Evolutionary conservation across 2,797 vertebrate genomes (phyloP), one percentile per base, ranked within the genome.

Genomic region (Melanotaenia trifasciata): DNA sequence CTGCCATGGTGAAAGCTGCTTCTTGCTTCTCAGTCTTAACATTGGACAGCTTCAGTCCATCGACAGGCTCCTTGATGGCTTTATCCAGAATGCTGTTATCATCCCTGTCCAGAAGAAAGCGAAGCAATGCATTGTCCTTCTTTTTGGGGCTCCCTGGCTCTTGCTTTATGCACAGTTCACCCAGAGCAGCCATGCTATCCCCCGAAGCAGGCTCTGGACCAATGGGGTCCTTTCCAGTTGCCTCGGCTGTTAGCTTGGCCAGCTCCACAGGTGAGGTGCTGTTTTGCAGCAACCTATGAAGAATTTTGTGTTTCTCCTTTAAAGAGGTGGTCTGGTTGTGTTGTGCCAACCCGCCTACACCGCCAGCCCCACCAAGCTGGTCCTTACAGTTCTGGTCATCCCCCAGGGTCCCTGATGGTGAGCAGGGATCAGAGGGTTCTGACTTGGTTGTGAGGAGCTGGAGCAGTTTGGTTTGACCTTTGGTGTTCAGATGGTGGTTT

Each of bases 291-390:
- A 99, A 90, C 91, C 96, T 94, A 94, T 99, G 98, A 92, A 99
- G 97, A 85, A 99, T 99, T 92, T 99, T 99, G 95, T 99, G 97
- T 92, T 99, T 99, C 94, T 99, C 98, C 93, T 98, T 99, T 84
- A 99, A 93, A 0, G 97, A 98, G 76, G 96, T 95, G 85, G 96
- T 96, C 0, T 98, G 96, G 78, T 83, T 84, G 74, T 84, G 86
- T 1, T 73, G 95, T 45, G 92, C 83, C 14, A 93, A 86, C 20
- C 70, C 84, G 0, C 75, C 72, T 12, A 56, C 84, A 18, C 40
- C 16, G 5, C 47, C 47, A 50, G n/a, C 20, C 89, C 91, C 94
- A 1, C 91, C 92, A 1, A 93, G 10, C 68, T 94, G 94, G 89
- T 98, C 97, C 91, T 98, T 98, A 87, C 87, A 94, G 70, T 71